Conservation (phyloP, 2,888 invertebrate genomes). For the Bombylius discolor region DNA sequence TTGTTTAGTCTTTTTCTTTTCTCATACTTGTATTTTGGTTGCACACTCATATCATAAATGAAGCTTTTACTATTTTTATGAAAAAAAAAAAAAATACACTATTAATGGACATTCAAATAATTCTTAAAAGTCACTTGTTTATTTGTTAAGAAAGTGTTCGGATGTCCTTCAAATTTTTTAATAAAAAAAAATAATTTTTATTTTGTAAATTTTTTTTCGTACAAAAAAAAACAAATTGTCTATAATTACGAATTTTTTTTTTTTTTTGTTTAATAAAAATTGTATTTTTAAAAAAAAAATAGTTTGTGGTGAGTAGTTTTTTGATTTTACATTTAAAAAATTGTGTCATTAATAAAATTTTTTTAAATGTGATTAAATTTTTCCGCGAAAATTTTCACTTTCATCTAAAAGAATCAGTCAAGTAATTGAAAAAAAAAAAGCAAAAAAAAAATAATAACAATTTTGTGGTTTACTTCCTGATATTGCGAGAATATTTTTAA, state of each 20-base stretch:
- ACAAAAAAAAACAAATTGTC: neutral
- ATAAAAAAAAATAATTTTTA: neutral
- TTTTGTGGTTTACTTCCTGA: no score
- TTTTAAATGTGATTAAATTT: no score
- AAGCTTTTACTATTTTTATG: no score
- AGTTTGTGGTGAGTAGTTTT: no score
- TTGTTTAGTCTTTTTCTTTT: slow-evolving; percentile 12
- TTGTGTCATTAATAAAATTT: no score
- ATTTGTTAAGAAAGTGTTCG: slow-evolving; percentile 18
- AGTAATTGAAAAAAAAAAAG: no score
- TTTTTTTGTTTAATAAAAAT: neutral
- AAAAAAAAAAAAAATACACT: neutral
- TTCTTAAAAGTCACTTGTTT: slow-evolving; percentile 16
- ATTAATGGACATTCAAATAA: slow-evolving; percentile 12
- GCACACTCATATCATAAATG: no score
- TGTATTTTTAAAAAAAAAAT: no score
- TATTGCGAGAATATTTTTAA: no score
- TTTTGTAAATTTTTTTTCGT: neutral
- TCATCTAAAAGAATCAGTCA: neutral
- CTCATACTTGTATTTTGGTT: neutral
- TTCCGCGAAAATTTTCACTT: neutral
- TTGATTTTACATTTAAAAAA: no score
- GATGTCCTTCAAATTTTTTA: slow-evolving; percentile 13
- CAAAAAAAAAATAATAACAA: no score
- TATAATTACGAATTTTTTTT: neutral